These are phyloP conservation scores for Cyprinus carpio DNA, from an alignment of 2,113 vertebrate genomes.

Conservation along the genomic window DNA sequence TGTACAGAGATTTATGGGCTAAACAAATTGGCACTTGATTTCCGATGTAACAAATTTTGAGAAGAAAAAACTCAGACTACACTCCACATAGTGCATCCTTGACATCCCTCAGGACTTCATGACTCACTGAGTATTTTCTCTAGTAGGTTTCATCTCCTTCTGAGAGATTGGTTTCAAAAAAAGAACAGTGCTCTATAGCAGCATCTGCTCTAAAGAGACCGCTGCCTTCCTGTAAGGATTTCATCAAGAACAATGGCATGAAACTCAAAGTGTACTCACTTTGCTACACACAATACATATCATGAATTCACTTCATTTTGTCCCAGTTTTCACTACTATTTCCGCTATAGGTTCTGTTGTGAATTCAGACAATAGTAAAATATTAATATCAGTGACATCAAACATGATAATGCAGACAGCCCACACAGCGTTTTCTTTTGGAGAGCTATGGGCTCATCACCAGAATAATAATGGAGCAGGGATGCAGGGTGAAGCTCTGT, in stretches of 20 bases:
- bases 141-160: background rate
- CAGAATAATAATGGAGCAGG: conserved; percentile 41
- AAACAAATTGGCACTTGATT: background rate
- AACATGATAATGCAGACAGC: conserved; percentile 38
- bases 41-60: background rate
- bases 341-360: background rate
- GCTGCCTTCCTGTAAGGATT: background rate
- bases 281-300: background rate
- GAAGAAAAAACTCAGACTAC: background rate
- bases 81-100: background rate
- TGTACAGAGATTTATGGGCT: background rate
- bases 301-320: background rate
- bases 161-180: conserved; percentile 13
- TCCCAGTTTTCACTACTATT: background rate
- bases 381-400: conserved; percentile 40
- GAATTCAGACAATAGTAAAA: conserved; percentile 26
- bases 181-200: background rate
- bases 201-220: background rate
- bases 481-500: conserved; percentile 42
- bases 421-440: conserved; percentile 48
- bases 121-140: background rate
- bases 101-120: background rate
- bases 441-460: conserved; percentile 39
- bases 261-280: background rate
- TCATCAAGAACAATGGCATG: background rate